Percentiles rank a stretch among this genome's conserved stretches.
phyloP scores from a whole-genome alignment of 1,140 invertebrate genomes.

The Eciton burchellii region DNA sequence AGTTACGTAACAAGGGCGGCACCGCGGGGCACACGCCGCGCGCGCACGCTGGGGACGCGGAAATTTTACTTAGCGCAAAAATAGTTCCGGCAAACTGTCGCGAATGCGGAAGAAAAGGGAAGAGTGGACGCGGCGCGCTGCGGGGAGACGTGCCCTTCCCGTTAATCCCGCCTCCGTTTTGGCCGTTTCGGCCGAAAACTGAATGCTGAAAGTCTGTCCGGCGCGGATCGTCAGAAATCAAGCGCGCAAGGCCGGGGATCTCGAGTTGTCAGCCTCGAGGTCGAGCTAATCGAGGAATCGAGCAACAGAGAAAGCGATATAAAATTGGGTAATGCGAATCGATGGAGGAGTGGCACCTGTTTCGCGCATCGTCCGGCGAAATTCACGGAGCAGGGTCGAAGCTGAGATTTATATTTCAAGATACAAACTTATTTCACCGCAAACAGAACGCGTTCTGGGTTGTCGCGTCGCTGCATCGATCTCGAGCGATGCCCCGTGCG shows the following conservation, averaged over 20 bases:
- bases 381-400: no score
- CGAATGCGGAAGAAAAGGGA: slow-evolving; percentile 21
- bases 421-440: background rate
- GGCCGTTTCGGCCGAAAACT: background rate
- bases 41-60: slow-evolving; percentile 65
- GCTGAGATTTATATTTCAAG: background rate
- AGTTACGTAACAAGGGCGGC: slow-evolving; percentile 63
- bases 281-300: background rate
- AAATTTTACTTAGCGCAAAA: slow-evolving; percentile 61
- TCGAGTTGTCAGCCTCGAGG: background rate
- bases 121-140: slow-evolving; percentile 41
- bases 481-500: slow-evolving; percentile 1
- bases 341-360: no score
- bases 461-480: slow-evolving; percentile 7
- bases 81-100: slow-evolving; percentile 46
- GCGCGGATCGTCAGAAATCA: background rate
- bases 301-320: background rate
- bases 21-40: slow-evolving; percentile 70
- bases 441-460: background rate
- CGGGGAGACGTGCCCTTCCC: slow-evolving; percentile 4
- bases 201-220: slow-evolving; percentile 2
- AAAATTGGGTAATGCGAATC: background rate
- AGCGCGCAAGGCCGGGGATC: background rate
- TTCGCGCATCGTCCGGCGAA: no score
- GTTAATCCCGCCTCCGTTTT: slow-evolving; percentile 27